Evolutionary conservation across 2,113 vertebrate genomes (phyloP), one percentile per base, ranked within the genome.

Genomic region (Mola mola): DNA sequence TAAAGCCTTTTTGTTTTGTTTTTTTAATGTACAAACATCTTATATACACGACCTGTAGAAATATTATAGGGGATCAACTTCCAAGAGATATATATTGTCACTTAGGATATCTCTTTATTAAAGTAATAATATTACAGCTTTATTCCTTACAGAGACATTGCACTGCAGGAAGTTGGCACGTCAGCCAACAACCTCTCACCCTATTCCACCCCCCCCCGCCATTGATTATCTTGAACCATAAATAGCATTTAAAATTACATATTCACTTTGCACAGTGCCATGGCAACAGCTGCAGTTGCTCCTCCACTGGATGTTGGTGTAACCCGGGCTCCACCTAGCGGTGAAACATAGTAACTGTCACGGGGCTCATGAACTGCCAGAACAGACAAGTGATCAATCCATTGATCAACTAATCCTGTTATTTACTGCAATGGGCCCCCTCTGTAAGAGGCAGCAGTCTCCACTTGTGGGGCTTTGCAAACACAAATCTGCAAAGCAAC

Each of bases 261-360:
- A 59, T 68, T 66, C 41, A 33, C 53, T 81, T 63, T 33, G 41
- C 47, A 64, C 8, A 66, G 38, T 5, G 22, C 72, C 69, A 87
- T 81, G 75, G 79, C 66, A 87, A 83, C 79, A 77, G 78, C 66
- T 77, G 69, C 15, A 16, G 3, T 2, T 1, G 42, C 2, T 6
- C 13, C 1, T 31, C 53, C 8, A 8, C 29, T 5, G 10, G 15
- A 2, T 34, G 34, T 1, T 0, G 0, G 3, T 66, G 80, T 31
- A n/a, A 0, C 33, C 0, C 10, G 31, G 51, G 67, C 75, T 53
- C 84, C 82, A 78, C 48, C 82, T 83, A 66, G 84, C 80, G 87
- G 21, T 1, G 0, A 0, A 8, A 11, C 5, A 22, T 0, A 17
- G 48, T n/a, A 40, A 61, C 6, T 50, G 0, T n/a, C n/a, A n/a